Percentiles rank a stretch among this genome's conserved stretches.
Conservation (phyloP, 2,888 invertebrate genomes). For the Callosobruchus maculatus region DNA sequence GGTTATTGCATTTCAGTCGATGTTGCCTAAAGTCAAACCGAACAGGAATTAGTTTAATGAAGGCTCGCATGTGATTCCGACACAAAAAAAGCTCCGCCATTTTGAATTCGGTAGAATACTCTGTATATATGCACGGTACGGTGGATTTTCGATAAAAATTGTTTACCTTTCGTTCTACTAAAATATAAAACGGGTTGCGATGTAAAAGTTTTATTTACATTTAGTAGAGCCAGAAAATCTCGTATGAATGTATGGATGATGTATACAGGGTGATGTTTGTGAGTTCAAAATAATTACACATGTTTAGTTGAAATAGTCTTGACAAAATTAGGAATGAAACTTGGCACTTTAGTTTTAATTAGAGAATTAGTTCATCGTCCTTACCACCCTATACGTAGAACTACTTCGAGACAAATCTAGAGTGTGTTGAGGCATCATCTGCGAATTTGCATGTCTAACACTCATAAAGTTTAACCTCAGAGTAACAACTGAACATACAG, state of each 20-base stretch:
- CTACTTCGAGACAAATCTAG: no score
- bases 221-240: background rate
- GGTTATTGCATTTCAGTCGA: background rate
- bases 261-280: background rate
- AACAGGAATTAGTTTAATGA: background rate
- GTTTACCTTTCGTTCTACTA: background rate
- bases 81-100: background rate
- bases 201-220: background rate
- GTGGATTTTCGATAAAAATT: background rate
- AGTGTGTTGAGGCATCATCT: no score
- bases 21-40: background rate
- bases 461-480: no score
- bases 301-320: no score
- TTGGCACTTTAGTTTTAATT: no score
- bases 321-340: no score
- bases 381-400: no score
- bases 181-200: background rate
- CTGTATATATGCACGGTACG: background rate
- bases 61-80: background rate
- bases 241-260: background rate
- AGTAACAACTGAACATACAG: no score
- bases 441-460: no score
- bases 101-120: background rate
- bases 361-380: no score
- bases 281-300: no score